Percentiles rank a stretch among this genome's conserved stretches.
phyloP scores from a whole-genome alignment of 1,140 invertebrate genomes.

The Kradibia gibbosae region DNA sequence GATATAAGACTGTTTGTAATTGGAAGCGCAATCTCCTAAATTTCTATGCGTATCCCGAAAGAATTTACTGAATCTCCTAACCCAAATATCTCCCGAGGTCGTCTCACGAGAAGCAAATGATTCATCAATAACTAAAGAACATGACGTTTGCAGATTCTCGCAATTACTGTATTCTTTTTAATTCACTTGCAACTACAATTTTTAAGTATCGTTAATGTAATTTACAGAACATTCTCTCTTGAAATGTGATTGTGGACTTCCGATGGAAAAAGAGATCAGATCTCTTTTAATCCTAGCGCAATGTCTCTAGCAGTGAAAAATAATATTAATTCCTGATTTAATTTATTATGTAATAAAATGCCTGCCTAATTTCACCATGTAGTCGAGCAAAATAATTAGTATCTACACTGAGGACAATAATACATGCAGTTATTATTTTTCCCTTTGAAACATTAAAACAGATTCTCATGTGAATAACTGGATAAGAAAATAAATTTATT shows the following conservation, averaged over 20 bases:
- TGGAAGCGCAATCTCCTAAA: slow-evolving; percentile 20
- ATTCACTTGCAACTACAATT: slow-evolving; percentile 14
- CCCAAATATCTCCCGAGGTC: slow-evolving; percentile 31
- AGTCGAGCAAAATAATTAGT: too few relatives aligned
- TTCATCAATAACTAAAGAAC: slow-evolving; percentile 28
- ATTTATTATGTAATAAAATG: neutral
- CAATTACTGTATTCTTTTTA: slow-evolving; percentile 19
- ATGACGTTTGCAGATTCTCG: neutral
- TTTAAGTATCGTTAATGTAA: slow-evolving; percentile 30
- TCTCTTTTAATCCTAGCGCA: neutral
- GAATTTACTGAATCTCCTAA: slow-evolving; percentile 6
- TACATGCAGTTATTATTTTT: neutral
- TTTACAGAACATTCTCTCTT: neutral
- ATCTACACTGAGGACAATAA: too few relatives aligned
- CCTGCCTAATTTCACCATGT: neutral
- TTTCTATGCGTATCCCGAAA: slow-evolving; percentile 2
- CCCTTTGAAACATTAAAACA: neutral
- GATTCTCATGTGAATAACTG: neutral
- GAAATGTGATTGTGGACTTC: neutral
- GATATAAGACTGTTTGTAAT: slow-evolving; percentile 14
- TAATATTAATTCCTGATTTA: neutral
- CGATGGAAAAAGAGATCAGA: neutral
- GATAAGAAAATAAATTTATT: neutral
- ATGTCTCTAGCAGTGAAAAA: neutral
- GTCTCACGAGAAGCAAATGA: neutral